Evolutionary conservation across 1,140 invertebrate species (phyloP).

Genomic region (Drosophila hydei): DNA sequence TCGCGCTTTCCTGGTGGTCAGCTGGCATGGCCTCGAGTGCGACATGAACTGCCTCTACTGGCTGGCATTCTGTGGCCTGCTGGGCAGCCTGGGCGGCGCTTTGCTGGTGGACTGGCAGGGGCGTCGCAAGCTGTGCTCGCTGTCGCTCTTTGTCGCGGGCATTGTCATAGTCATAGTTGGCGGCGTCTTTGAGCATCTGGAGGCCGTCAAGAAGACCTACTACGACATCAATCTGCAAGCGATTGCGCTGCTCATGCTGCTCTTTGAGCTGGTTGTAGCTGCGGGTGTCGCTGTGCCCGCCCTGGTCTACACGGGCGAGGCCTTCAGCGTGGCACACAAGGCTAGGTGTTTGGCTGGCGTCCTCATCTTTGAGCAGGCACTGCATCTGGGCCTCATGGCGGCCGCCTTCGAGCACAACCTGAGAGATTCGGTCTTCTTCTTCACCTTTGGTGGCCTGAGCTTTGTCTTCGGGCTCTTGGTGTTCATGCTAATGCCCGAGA

Average conservation of each 20-base stretch:
- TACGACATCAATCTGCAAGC: conserved; percentile 68
- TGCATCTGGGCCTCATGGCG: conserved; percentile 61
- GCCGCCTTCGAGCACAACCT: conserved; percentile 57
- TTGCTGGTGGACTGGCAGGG: conserved; percentile 69
- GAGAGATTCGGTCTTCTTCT: conserved; percentile 65
- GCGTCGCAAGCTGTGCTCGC: conserved; percentile 64
- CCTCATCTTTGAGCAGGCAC: conserved; percentile 61
- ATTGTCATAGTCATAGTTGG: conserved; percentile 74
- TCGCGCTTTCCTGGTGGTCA: conserved; percentile 68
- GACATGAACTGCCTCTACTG: conserved; percentile 76
- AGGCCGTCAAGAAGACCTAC: conserved; percentile 58
- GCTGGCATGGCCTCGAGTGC: conserved; percentile 71
- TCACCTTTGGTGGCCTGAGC: conserved; percentile 63
- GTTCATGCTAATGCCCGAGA: conserved; percentile 73
- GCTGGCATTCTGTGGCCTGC: conserved; percentile 64
- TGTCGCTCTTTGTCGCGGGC: conserved; percentile 63
- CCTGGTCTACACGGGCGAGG: conserved; percentile 67
- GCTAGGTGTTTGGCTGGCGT: conserved; percentile 56
- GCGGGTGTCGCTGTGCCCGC: conserved; percentile 67
- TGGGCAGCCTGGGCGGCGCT: conserved; percentile 62
- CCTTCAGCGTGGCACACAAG: conserved; percentile 68
- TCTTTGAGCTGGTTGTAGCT: conserved; percentile 69
- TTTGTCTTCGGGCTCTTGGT: conserved; percentile 63
- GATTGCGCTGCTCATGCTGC: conserved; percentile 66
- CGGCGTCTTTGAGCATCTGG: conserved; percentile 71